phyloP scores from a whole-genome alignment of 2,888 invertebrate species.

The Tyria jacobaeae region DNA sequence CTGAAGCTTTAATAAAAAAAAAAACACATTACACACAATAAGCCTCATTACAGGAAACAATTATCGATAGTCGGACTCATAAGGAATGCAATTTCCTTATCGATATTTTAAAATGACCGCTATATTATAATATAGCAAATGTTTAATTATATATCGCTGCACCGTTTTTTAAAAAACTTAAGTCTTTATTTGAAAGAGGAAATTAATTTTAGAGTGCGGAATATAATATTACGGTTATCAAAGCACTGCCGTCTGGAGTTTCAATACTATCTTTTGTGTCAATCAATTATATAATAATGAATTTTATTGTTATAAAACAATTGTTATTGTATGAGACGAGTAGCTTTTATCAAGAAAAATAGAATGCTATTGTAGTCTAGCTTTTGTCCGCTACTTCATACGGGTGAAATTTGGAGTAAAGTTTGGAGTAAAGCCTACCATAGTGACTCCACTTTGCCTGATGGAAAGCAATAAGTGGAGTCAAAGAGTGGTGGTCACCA shows the following conservation, averaged over 20 bases:
- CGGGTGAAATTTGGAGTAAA: too few species aligned
- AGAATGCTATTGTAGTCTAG: too few species aligned
- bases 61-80: conserved; percentile 30
- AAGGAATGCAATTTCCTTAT: conserved; percentile 35
- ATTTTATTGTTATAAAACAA: too few species aligned
- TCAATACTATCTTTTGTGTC: not conserved
- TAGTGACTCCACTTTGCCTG: too few species aligned
- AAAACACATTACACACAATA: conserved; percentile 17
- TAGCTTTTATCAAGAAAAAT: too few species aligned
- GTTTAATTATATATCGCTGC: conserved; percentile 1
- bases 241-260: not conserved
- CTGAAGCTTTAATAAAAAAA: not conserved
- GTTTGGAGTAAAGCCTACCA: too few species aligned
- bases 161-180: not conserved
- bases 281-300: too few species aligned
- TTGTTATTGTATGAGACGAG: too few species aligned
- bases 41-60: conserved; percentile 38
- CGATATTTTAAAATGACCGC: conserved; percentile 3
- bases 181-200: not conserved
- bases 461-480: too few species aligned
- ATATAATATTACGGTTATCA: not conserved
- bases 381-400: too few species aligned
- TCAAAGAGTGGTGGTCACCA: too few species aligned
- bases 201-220: not conserved
- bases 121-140: not conserved